Evolutionary conservation across 1,140 invertebrate genomes (phyloP), one percentile per base, ranked within the genome.

Genomic region (Conopomorpha cramerella): DNA sequence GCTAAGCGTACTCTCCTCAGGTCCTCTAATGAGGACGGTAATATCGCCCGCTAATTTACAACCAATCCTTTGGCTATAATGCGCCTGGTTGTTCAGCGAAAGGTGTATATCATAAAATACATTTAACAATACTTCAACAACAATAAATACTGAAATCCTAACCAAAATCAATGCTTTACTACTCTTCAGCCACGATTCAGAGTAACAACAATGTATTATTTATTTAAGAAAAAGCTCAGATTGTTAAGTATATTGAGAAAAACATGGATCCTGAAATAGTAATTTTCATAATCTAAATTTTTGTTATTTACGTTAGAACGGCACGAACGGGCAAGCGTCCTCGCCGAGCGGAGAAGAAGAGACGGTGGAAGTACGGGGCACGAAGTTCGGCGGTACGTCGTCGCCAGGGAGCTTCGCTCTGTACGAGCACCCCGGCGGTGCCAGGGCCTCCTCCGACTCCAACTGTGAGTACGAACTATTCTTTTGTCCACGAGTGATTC

Each of bases 381-480:
- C 46, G 31, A 50, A 53, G 32, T 41, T 49, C 2, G 56, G 52
- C 18, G 34, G 28, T 39, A 45, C 53, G 8, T 62, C 64, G 1
- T 64, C 67, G 45, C 48, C 64, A 68, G 52, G 64, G 67, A 68
- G 62, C 17, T 72, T 72, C 37, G 64, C 67, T 25, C 48, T 72
- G 1, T 72, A 72, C 42, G 67, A 72, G 34, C 62, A 72, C 41
- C 30, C 44, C n/a, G 43, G 41, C 13, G 50, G 58, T 12, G 47
- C 49, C 34, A 59, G 59, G 29, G 47, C 50, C 33, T 55, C 15
- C 27, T 12, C 54, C 8, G 64, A 53, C 27, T 46, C 55, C 2
- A 56, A 48, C 29, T 68, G 67, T 72, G 39, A 62, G 55, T 63
- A 37, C 26, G 16, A 23, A 31, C 29, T 36, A 28, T 27, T 16